These are phyloP conservation scores for Raja brachyura DNA, from an alignment of 2,113 vertebrate species.

Conservation along the genomic window DNA sequence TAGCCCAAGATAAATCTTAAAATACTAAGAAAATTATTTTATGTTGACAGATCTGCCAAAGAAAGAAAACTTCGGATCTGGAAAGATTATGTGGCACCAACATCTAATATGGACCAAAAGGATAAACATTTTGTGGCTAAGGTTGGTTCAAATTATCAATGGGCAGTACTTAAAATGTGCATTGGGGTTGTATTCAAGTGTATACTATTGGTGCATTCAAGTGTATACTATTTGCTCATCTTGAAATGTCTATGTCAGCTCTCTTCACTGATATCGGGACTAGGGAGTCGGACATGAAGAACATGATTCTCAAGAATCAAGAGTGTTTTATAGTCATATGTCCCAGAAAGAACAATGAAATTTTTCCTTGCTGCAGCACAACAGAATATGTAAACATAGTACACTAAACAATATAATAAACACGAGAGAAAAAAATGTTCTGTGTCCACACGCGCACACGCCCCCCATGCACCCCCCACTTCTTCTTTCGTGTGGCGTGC, in stretches of 20 bases:
- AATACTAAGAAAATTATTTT: background rate
- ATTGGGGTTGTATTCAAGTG: background rate
- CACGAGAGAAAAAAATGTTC: no score
- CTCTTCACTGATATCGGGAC: background rate
- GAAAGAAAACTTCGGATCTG: conserved; percentile 88
- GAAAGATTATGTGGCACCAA: conserved; percentile 95
- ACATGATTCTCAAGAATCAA: no score
- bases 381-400: no score
- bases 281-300: no score
- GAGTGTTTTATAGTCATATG: no score
- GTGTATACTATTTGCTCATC: background rate
- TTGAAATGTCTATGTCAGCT: background rate
- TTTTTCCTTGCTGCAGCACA: no score
- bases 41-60: conserved; percentile 74
- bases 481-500: no score
- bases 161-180: background rate
- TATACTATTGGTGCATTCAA: background rate
- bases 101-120: conserved; percentile 92
- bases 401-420: no score
- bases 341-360: no score
- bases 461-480: no score
- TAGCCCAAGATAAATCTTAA: background rate
- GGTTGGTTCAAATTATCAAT: conserved; percentile 58
- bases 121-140: conserved; percentile 96
- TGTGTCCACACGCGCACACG: no score